Percentiles rank a stretch among this genome's conserved stretches.
phyloP scores from a whole-genome alignment of 2,113 vertebrate species.

The Psettodes erumei region DNA sequence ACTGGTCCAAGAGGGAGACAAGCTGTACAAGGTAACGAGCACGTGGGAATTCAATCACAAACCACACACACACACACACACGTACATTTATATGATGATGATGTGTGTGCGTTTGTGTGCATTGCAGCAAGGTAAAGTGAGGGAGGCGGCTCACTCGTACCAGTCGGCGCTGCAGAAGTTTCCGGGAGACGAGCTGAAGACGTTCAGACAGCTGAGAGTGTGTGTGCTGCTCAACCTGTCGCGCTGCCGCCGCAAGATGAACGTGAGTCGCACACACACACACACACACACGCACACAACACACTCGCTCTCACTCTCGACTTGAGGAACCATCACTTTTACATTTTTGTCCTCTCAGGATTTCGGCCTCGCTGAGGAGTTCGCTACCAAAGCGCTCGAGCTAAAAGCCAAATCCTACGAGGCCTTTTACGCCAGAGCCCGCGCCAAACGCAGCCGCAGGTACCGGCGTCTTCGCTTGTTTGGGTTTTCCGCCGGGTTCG shows the following conservation, averaged over 20 bases:
- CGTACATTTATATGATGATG: not conserved
- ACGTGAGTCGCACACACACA: conserved; percentile 82
- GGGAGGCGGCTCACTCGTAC: conserved; percentile 95
- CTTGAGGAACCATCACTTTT: not conserved
- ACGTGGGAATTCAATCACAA: not conserved
- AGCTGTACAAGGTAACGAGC: conserved; percentile 92
- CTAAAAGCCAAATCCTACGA: conserved; percentile 98
- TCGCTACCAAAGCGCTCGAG: conserved; percentile 96
- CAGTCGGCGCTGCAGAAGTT: conserved; percentile 98
- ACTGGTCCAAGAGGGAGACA: conserved; percentile 97
- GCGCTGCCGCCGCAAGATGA: conserved; percentile 97
- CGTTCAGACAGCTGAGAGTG: conserved; percentile 94
- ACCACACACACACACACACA: not conserved
- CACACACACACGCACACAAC: not conserved
- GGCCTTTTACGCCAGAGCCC: conserved; percentile 90
- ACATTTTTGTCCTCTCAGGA: conserved; percentile 71
- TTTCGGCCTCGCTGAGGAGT: conserved; percentile 92
- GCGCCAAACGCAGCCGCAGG: conserved; percentile 83
- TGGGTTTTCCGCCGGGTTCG: not conserved
- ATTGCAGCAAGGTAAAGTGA: conserved; percentile 93
- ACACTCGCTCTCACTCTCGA: not conserved
- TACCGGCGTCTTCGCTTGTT: too few species aligned
- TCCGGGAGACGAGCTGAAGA: conserved; percentile 96
- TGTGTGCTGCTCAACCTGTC: conserved; percentile 97
- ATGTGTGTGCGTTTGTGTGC: conserved; percentile 21